Base-by-base conservation (phyloP, 2,888 invertebrate genomes). In the Archips xylosteana region DNA sequence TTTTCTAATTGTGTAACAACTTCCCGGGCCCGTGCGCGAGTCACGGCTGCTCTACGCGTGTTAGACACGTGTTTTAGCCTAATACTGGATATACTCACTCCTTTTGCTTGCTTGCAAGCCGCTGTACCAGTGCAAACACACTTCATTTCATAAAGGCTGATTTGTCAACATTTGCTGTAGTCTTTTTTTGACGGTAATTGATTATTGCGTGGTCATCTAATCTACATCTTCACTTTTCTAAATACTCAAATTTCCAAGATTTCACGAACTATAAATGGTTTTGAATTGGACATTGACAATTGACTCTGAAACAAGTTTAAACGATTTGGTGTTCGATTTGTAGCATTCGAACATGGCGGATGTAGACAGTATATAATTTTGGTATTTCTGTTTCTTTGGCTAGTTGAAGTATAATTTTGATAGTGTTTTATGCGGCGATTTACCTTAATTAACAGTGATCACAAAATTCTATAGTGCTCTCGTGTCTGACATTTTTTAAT, bases 1-100 rank as follows among this genome's bases (percentile, higher is more conserved):
- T 89, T 89, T 87, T 87, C 86, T 89, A 87, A 85, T 72, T 69
- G 75, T 74, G 82, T 82, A 81, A 78, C 79, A 86, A 81, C 84
- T 84, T 84, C 32, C 57, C 9, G 51, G 57, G 32, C 57, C 32
- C 3, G 23, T 6, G 15, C 15, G 51, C 8, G 9, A 12, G 32
- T 36, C 36, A 2, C 5, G 0, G 39, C 36, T 6, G 39, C n/a
- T 39, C 36, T 8, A 13, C 34, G 60, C 60, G 57, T 57, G 32
- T 32, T 3, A 32, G 12, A 57, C 57, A 57, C 32, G 57, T 4
- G 23, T 12, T 23, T 15, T 54, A 15, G 23, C 15, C 51, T 15
- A 51, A 23, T 6, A 8, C 15, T 23, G 15, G 51, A 3, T 1
- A 32, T 1, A 3, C 23, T 3, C 12, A 23, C 54, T 15, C 54